Percentiles rank a stretch among this genome's conserved stretches.
Conservation (phyloP, 2,888 invertebrate species). For the Calephelis perditalis region DNA sequence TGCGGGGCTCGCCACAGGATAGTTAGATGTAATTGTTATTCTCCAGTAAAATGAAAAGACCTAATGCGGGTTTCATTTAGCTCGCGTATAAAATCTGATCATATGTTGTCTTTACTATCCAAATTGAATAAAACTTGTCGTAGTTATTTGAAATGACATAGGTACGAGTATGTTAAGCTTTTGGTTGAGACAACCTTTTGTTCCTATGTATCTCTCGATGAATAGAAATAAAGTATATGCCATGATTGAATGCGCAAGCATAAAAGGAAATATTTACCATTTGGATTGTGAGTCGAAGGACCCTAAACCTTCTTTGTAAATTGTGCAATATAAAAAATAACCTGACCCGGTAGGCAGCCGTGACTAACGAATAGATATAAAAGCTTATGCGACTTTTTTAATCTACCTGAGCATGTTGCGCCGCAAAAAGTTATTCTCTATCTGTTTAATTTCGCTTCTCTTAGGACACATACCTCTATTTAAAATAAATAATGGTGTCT, state of each 20-base stretch:
- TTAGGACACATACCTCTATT: too few species aligned
- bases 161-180: slow-evolving; percentile 43
- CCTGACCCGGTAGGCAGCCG: slow-evolving; percentile 61
- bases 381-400: slow-evolving; percentile 38
- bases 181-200: slow-evolving; percentile 61
- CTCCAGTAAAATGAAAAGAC: slow-evolving; percentile 50
- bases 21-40: slow-evolving; percentile 68
- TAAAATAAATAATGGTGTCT: too few species aligned
- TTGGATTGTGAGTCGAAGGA: slow-evolving; percentile 55
- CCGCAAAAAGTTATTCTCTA: slow-evolving; percentile 1
- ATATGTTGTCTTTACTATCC: slow-evolving; percentile 1
- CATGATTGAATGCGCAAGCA: slow-evolving; percentile 67
- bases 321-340: slow-evolving; percentile 66
- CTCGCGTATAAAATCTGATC: slow-evolving; percentile 37
- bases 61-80: slow-evolving; percentile 58
- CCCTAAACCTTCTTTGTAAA: slow-evolving; percentile 57
- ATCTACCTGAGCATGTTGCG: slow-evolving; percentile 39
- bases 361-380: slow-evolving; percentile 46
- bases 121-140: slow-evolving; percentile 43
- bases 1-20: slow-evolving; percentile 69
- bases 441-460: too few species aligned
- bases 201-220: slow-evolving; percentile 61
- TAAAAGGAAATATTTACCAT: slow-evolving; percentile 68
- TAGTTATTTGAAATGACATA: slow-evolving; percentile 38
- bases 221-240: slow-evolving; percentile 61